Base-by-base conservation (phyloP, 2,888 invertebrate genomes). In the Axea sp. region DNA sequence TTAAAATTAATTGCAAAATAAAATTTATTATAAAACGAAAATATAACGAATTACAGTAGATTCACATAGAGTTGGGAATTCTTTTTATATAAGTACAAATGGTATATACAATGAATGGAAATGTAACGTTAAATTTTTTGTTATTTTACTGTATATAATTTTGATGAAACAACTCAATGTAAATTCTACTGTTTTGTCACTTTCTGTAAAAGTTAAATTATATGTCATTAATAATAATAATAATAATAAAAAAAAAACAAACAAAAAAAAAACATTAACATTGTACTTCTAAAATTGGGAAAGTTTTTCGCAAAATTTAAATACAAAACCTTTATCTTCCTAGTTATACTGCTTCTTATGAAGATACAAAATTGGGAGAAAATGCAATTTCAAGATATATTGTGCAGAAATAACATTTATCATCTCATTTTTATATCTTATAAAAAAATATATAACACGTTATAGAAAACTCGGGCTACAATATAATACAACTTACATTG, bases 401-500 rank as follows among this genome's bases (percentile, higher is more conserved):
- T 6, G 24, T 6, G 3, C 6, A 24, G 1, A 24, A 7, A 19
- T 19, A 19, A 19, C 4, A 19, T 3, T 3, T 3, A 19, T 15
- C 5, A 4, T 35, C 9, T 35, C 19, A 37, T 19, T 19, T 5
- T 8, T 7, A 37, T 5, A 12, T 26, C 39, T 15, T 39, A 65
- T 24, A 53, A 65, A 65, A 65, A 53, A 45, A 45, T 17, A 43
- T 24, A 37, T 35, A 43, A 33, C 5, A 9, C n/a, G n/a, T 22
- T 9, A 5, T 6, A 17, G 9, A 14, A n/a, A n/a, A n/a, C n/a
- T 30, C 6, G 11, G 17, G 22, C 7, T 15, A 24, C 26, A 45
- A 11, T 37, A 37, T 65, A 65, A 65, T 65, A 65, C 1, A 65
- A 65, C 65, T 65, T 55, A 65, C 33, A 51, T 9, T 19, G 24